These are phyloP conservation scores for Stenodema calcarata DNA, from an alignment of 2,888 invertebrate genomes.

Conservation along the genomic window DNA sequence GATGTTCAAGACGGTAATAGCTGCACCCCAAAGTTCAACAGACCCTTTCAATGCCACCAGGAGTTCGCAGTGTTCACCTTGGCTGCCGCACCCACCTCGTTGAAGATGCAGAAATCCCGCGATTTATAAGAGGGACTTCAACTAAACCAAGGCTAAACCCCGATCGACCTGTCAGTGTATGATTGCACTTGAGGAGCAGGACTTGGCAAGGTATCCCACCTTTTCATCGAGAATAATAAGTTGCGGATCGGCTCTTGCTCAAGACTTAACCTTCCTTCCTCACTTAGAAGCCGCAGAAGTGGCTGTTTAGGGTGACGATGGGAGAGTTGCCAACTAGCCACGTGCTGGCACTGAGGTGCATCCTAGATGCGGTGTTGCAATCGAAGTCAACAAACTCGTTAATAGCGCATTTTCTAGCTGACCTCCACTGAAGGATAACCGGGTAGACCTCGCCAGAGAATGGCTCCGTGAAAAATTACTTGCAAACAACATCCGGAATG, in stretches of 20 bases:
- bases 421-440: neutral
- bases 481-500: neutral
- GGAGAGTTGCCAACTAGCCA: neutral
- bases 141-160: neutral
- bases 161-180: neutral
- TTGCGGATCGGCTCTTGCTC: neutral
- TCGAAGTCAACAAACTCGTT: conserved; percentile 4
- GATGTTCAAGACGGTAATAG: neutral
- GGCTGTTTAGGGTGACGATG: neutral
- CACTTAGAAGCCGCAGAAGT: neutral
- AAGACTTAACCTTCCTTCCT: neutral
- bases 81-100: conserved; percentile 12
- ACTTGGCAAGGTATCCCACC: neutral
- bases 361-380: conserved; percentile 13
- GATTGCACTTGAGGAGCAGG: neutral
- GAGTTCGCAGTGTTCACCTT: conserved; percentile 10
- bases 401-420: neutral
- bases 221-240: conserved; percentile 5
- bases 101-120: conserved; percentile 1
- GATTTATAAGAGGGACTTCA: neutral
- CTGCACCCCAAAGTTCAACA: conserved; percentile 3
- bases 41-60: neutral
- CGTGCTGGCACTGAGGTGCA: neutral
- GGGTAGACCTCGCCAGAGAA: neutral
- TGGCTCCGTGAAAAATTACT: neutral